Evolutionary conservation across 64 coral and sea anemone species (phyloP), one percentile per base, ranked within the genome.

Genomic region (Trachythela sp.): DNA sequence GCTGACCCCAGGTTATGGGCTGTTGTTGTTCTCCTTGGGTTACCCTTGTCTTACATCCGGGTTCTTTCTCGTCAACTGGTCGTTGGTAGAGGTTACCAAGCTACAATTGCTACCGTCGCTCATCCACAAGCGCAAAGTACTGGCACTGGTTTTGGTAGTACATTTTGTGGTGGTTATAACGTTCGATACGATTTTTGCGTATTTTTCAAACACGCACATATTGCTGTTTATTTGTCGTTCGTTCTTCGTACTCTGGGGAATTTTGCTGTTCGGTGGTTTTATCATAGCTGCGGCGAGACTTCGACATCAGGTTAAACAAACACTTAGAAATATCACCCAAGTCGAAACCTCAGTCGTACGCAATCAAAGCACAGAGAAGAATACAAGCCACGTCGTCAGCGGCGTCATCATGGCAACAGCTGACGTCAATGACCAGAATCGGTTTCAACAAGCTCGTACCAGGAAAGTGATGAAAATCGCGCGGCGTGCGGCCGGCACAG

Each of bases 21-120:
- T 64, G 56, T 8, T 64, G 56, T 64, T 64, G 24, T 64, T 64
- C 26, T 24, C 18, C 56, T 64, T 64, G 56, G 56, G 56, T 64
- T 64, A 64, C 56, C 56, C 56, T 64, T 64, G 56, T 27, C 56
- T 64, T 64, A 64, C 56, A 64, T 64, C 56, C 56, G 56, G 56
- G 56, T 64, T 64, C 56, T 64, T 64, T 27, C 56, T 64, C 26
- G 22, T 64, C 56, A 64, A 64, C 17, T 64, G 56, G 56, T 64
- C 56, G 8, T 27, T 64, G 26, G 56, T 64, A 0, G 56, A 64
- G 56, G 56, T 64, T 26, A 64, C 56, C 18, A 64, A 64, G 24
- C 56, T 64, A 6, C 56, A 64, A 18, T 27, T 64, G 26, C 20
- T 64, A 64, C 56, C 56, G 26, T 22, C 56, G 18, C 56, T 10